Conservation (phyloP, 2,113 vertebrate genomes). For the Mormyrus lacerda region DNA sequence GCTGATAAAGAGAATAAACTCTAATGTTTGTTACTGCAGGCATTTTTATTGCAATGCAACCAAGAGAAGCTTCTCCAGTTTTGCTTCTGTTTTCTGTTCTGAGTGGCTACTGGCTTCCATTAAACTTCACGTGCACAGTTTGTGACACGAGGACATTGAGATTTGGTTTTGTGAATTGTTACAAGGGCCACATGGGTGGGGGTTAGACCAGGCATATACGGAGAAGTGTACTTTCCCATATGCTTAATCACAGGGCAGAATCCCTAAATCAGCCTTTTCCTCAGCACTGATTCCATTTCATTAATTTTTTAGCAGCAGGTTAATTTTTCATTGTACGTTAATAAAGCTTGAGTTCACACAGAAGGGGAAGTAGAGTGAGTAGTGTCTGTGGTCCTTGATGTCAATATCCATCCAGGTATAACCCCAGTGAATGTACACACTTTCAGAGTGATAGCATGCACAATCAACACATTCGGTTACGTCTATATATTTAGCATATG, state of each 20-base stretch:
- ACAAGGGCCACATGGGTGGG: not conserved
- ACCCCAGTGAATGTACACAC: not conserved
- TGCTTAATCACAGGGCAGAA: slow-evolving; percentile 42
- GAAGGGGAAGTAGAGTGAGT: slow-evolving; percentile 40
- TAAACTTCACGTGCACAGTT: not conserved
- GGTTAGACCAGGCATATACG: not conserved
- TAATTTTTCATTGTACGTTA: slow-evolving; percentile 59
- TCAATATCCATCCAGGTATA: slow-evolving; percentile 28
- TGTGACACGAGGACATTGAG: not conserved
- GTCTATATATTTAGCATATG: not conserved
- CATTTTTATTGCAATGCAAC: not conserved
- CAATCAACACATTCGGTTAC: not conserved
- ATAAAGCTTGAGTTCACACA: slow-evolving; percentile 46
- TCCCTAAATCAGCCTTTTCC: slow-evolving; percentile 39
- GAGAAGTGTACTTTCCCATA: slow-evolving; percentile 28
- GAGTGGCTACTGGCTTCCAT: not conserved
- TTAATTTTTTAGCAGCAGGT: slow-evolving; percentile 56
- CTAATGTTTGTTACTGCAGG: not conserved
- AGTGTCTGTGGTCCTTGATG: slow-evolving; percentile 41
- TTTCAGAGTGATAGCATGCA: not conserved
- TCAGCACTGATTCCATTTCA: slow-evolving; percentile 45
- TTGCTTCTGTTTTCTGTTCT: not conserved
- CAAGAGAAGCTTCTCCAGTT: not conserved
- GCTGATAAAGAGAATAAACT: not conserved
- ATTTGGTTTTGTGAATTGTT: not conserved